Base-by-base conservation (phyloP, 2,888 invertebrate genomes). In the Anarsia innoxiella region DNA sequence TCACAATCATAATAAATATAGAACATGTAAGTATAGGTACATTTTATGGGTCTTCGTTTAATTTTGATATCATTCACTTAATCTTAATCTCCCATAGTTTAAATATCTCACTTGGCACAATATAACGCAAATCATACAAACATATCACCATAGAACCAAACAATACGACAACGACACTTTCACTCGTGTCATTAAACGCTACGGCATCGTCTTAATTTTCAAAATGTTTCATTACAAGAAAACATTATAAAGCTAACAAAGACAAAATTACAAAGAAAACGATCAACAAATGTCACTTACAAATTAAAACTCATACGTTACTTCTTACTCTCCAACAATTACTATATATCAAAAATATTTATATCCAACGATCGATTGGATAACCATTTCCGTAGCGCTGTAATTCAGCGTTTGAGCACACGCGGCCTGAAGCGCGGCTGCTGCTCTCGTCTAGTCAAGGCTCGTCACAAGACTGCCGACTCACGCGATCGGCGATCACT, bases 71-170 rank as follows among this genome's bases (percentile, higher is more conserved):
- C 66, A 70, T 76, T 72, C 82, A 84, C 79, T 83, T 83, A 80
- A 80, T 72, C 80, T 84, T 83, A 82, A 77, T 69, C 66, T 76
- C 71, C 74, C 78, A 71, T 73, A 74, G 55, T 74, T 31, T 70
- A 77, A 78, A 77, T 73, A 83, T 78, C 78, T 80, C 80, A 79
- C 80, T 84, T 82, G 84, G 83, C 84, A 84, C 84, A 80, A 77
- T 69, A 70, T 70, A 78, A 80, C 75, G 71, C 73, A 78, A 79
- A 74, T 71, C 68, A 71, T 73, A 74, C 72, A 71, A 71, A 68
- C 63, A 61, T 60, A 66, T 67, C 54, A 59, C 57, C 64, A 65
- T 59, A 57, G 59, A 63, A 65, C 61, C 63, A 62, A 67, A 61
- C 59, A 64, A 62, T 62, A 67, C 59, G 56, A 64, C 60, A 57